A percentile compares a stretch with the other conserved stretches of the same genome.
Evolutionary conservation across 2,797 vertebrate species (phyloP).

Genomic region (Acipenser oxyrinchus): DNA sequence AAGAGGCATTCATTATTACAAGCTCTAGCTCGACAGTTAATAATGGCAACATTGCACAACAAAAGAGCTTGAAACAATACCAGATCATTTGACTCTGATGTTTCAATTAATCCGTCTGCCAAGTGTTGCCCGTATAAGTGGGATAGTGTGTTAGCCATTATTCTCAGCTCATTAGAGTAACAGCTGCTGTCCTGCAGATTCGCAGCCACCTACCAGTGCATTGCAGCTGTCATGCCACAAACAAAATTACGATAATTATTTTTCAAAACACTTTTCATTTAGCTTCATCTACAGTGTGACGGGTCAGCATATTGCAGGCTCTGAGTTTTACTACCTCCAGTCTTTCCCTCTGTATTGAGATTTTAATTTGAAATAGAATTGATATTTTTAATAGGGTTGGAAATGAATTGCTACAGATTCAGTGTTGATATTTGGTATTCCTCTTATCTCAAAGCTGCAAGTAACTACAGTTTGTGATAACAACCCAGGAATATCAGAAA

Average conservation of each 20-base stretch:
- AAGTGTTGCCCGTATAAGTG: not conserved
- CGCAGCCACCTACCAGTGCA: not conserved
- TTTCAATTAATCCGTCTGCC: not conserved
- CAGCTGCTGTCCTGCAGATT: not conserved
- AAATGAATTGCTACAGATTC: no score
- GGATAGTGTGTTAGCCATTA: not conserved
- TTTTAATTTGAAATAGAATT: no score
- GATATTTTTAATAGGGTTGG: no score
- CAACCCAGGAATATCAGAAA: no score
- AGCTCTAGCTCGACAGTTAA: no score
- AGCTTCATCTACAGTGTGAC: not conserved
- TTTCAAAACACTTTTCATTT: not conserved
- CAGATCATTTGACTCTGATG: no score
- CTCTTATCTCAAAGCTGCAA: no score
- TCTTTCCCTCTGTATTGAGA: not conserved
- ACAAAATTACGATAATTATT: not conserved
- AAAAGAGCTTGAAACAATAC: no score
- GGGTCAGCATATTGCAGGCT: not conserved
- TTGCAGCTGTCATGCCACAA: not conserved
- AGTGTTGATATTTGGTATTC: no score
- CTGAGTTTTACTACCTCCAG: not conserved
- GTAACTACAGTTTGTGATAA: no score
- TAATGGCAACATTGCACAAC: no score
- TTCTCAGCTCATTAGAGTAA: not conserved
- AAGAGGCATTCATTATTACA: no score